phyloP scores from a whole-genome alignment of 2,113 vertebrate species.

The Pleuronectes platessa region DNA sequence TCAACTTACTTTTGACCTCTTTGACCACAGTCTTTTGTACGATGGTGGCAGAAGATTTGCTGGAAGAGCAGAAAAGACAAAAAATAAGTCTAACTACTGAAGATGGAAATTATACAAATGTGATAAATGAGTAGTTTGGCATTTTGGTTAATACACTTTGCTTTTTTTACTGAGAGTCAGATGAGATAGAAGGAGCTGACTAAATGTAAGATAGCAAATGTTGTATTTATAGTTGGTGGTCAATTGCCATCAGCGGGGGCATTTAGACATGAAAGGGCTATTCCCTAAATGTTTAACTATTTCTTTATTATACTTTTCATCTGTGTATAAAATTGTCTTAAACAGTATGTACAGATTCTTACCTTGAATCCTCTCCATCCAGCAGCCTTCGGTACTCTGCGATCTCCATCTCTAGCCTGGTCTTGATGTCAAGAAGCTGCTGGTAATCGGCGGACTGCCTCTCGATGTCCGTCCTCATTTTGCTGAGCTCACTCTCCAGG shows the following conservation, averaged over 20 bases:
- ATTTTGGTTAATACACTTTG: too few relatives aligned
- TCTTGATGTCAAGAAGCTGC: constrained; percentile 81
- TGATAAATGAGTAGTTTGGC: too few relatives aligned
- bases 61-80: constrained; percentile 4
- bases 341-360: constrained; percentile 18
- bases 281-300: too few relatives aligned
- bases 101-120: background rate
- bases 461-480: constrained; percentile 67
- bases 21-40: background rate
- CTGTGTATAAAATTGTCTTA: background rate
- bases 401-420: constrained; percentile 84
- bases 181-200: too few relatives aligned
- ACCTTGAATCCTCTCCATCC: constrained; percentile 77
- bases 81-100: background rate
- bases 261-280: background rate
- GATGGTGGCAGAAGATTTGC: background rate
- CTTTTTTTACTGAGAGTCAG: too few relatives aligned
- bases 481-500: constrained; percentile 70
- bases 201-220: too few relatives aligned
- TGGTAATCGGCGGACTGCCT: constrained; percentile 76
- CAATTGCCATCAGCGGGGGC: background rate
- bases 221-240: background rate
- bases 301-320: too few relatives aligned
- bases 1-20: constrained; percentile 67
- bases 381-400: constrained; percentile 83